Base-by-base conservation (phyloP, 1,140 invertebrate genomes). In the Ridgeia piscesae region DNA sequence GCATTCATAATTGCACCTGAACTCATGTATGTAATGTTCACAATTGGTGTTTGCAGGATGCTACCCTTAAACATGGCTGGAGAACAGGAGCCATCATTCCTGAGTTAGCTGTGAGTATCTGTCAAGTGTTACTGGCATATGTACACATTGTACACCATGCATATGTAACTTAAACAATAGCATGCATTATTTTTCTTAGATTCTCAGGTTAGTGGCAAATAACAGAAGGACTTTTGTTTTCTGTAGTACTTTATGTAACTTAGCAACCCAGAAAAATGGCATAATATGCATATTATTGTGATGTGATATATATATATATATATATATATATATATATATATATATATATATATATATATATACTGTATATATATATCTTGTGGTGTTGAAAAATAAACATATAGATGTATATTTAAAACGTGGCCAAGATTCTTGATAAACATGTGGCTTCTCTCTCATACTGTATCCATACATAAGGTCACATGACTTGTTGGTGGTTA, bases 41-140 rank as follows among this genome's bases (percentile, higher is more conserved):
- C 27, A 77, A 77, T 14, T 2, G 8, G 58, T 77, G 8, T 77
- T 77, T 92, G 34, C 91, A 96, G 95, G 99, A 99, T 96, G 98
- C 99, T 6, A 99, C 98, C 0, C 96, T 99, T 17, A 98, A 99
- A 95, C 98, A 99, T 96, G 98, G 99, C 34, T 99, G 99, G 99
- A 97, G 98, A 94, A 99, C 99, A 14, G 99, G 98, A 6, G 99
- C 99, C n/a, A 99, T 99, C 92, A 99, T 99, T 91, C 98, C 98
- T 93, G 99, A 99, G 96, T 96, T 99, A 33, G 97, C 95, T 94
- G 95, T 96, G 94, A 92, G 58, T 77, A 77, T 50, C 6, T 77
- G 58, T 77, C 11, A 17, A 77, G 27, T 77, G n/a, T n/a, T n/a
- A n/a, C n/a, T n/a, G 11, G 42, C 11, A 42, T 42, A 42, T 42